Conservation (phyloP, 2,888 invertebrate species). For the Stenodema calcarata region DNA sequence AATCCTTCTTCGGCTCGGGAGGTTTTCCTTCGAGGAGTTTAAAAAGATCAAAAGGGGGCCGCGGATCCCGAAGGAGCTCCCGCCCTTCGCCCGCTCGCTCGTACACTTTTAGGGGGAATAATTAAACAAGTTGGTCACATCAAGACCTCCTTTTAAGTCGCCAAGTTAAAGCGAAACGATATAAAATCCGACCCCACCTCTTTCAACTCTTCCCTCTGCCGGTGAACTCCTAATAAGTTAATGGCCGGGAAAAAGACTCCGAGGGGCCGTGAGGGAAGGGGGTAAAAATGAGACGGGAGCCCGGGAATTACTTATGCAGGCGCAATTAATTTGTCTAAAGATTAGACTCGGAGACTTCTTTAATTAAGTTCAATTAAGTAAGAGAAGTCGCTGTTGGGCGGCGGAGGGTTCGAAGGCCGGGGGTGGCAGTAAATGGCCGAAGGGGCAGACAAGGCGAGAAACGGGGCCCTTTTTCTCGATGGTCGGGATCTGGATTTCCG, state of each 20-base stretch:
- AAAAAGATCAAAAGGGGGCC: constrained; percentile 55
- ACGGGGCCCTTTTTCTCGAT: not conserved
- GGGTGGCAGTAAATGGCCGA: too few relatives aligned
- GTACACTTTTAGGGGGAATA: constrained; percentile 50
- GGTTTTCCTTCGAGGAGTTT: constrained; percentile 21
- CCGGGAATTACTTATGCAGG: constrained; percentile 57
- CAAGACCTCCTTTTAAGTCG: constrained; percentile 52
- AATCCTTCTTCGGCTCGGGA: constrained; percentile 6
- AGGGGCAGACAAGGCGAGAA: not conserved
- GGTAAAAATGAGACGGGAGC: constrained; percentile 48
- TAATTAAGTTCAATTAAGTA: constrained; percentile 57
- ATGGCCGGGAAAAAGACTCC: constrained; percentile 56
- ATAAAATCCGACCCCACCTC: constrained; percentile 48
- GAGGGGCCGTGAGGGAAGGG: constrained; percentile 28
- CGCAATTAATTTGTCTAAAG: constrained; percentile 58
- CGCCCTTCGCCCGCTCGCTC: not conserved
- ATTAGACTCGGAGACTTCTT: constrained; percentile 57
- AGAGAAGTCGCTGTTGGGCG: constrained; percentile 24
- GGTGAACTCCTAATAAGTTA: constrained; percentile 56
- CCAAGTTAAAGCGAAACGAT: constrained; percentile 52
- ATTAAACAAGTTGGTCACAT: constrained; percentile 56
- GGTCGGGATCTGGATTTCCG: not conserved
- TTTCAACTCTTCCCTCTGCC: constrained; percentile 27
- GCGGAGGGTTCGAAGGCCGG: not conserved
- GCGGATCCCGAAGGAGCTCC: not conserved